A percentile compares a stretch with the other conserved stretches of the same genome.
These are phyloP conservation scores for Sweltsa coloradensis DNA, from an alignment of 1,140 invertebrate genomes.

Conservation along the genomic window DNA sequence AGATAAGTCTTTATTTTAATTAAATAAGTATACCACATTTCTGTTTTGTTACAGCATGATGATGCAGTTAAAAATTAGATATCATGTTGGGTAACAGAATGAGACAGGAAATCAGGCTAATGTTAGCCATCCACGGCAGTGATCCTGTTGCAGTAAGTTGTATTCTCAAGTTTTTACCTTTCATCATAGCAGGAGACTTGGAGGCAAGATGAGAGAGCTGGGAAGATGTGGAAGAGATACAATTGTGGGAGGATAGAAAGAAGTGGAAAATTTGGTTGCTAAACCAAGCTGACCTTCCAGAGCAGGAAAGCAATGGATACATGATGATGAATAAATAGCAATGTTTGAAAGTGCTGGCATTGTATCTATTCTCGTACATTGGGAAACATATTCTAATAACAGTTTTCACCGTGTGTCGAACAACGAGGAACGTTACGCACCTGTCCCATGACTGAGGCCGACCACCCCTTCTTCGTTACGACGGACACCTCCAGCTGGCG, in stretches of 20 bases:
- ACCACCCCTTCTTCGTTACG: constrained; percentile 68
- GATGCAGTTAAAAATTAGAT: not conserved
- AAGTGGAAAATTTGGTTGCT: too few species aligned
- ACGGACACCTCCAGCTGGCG: constrained; percentile 67
- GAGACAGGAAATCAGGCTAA: too few species aligned
- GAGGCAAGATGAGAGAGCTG: too few species aligned
- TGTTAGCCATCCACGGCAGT: too few species aligned
- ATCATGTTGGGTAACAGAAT: too few species aligned
- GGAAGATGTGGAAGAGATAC: too few species aligned
- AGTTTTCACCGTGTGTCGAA: too few species aligned
- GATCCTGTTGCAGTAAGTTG: not conserved
- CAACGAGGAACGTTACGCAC: constrained; percentile 30
- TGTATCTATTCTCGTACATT: too few species aligned
- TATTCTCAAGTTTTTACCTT: not conserved
- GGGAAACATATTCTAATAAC: too few species aligned
- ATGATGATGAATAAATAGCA: not conserved
- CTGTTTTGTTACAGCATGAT: not conserved
- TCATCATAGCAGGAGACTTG: too few species aligned
- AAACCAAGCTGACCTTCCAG: not conserved
- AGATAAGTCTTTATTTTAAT: constrained; percentile 10
- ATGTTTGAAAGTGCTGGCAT: not conserved
- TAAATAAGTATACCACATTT: constrained; percentile 2
- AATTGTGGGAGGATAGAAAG: too few species aligned
- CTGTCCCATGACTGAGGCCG: constrained; percentile 65
- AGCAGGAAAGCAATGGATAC: not conserved